Evolutionary conservation across 1,140 invertebrate species (phyloP).

Genomic region (Anastrepha obliqua): DNA sequence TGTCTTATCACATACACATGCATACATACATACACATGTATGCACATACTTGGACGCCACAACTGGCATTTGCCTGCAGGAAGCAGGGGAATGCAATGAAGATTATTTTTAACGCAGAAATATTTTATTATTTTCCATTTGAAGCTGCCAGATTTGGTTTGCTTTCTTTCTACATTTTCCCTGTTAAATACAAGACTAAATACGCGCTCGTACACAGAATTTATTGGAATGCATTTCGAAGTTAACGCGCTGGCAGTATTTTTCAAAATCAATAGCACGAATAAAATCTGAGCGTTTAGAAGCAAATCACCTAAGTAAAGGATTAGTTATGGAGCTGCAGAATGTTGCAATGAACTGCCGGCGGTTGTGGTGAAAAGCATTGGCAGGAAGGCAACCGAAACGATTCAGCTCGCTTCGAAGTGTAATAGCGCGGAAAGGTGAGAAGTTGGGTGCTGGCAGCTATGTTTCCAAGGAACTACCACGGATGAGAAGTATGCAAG

Average conservation of each 20-base stretch:
- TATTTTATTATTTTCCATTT: too few species aligned
- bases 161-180: neutral
- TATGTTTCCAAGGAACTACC: neutral
- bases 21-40: neutral
- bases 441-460: neutral
- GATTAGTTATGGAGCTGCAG: conserved; percentile 17
- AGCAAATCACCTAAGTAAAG: conserved; percentile 28
- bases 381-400: neutral
- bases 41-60: neutral
- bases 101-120: neutral
- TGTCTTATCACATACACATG: neutral
- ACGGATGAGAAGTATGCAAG: neutral
- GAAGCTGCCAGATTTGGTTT: neutral
- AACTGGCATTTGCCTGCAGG: neutral
- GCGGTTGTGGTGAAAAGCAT: neutral
- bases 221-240: conserved; percentile 31
- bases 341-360: conserved; percentile 21
- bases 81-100: neutral
- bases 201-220: neutral
- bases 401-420: neutral
- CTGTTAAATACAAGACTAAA: too few species aligned
- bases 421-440: conserved; percentile 22
- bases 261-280: conserved; percentile 42
- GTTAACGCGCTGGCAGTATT: conserved; percentile 20
- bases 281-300: conserved; percentile 44